phyloP scores from a whole-genome alignment of 2,797 vertebrate genomes.

The Antrozous pallidus region DNA sequence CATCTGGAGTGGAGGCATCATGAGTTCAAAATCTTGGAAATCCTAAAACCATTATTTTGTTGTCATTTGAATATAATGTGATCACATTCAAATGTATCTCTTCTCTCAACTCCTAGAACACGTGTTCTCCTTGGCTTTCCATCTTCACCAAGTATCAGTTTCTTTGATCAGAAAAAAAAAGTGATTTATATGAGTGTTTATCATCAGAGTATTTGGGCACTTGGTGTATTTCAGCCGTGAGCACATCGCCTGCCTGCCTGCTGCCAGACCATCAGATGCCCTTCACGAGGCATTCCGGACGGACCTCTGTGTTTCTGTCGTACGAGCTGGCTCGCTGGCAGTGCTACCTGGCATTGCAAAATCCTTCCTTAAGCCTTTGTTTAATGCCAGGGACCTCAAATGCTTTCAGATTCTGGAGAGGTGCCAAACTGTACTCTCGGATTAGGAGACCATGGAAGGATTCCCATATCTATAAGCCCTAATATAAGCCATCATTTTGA shows the following conservation, averaged over 20 bases:
- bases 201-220: not conserved
- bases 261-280: conserved; percentile 37
- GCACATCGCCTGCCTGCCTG: not conserved
- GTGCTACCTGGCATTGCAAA: conserved; percentile 57
- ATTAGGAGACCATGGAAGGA: conserved; percentile 60
- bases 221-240: not conserved
- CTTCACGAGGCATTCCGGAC: conserved; percentile 28
- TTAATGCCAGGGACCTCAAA: conserved; percentile 74
- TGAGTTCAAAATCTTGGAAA: not conserved
- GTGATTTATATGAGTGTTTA: not conserved
- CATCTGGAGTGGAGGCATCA: not conserved
- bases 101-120: not conserved
- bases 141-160: conserved; percentile 2
- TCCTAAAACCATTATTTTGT: not conserved
- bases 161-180: not conserved
- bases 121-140: conserved; percentile 48
- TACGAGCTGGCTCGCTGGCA: conserved; percentile 58
- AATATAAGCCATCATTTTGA: conserved; percentile 59
- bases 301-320: conserved; percentile 66
- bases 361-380: conserved; percentile 73
- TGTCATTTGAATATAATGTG: not conserved
- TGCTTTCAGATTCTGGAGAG: conserved; percentile 65
- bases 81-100: not conserved
- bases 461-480: conserved; percentile 60
- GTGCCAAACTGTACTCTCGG: conserved; percentile 56